Conservation (phyloP, 2,113 vertebrate genomes). For the Ctenodactylus gundi region DNA sequence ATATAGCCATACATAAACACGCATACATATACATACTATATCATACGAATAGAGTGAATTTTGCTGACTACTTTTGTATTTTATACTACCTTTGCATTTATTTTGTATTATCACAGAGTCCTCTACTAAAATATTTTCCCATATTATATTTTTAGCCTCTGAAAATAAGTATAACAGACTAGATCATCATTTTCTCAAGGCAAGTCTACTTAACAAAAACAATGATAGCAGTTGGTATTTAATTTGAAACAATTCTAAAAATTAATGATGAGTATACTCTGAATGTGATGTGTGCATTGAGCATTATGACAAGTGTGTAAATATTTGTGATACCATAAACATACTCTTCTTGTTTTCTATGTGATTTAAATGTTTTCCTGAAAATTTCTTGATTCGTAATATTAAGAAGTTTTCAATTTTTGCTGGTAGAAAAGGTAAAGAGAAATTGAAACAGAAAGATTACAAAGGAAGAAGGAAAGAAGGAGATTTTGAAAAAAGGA, state of each 20-base stretch:
- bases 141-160: background rate
- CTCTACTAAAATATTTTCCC: background rate
- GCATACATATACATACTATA: background rate
- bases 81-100: background rate
- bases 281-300: background rate
- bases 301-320: background rate
- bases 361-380: background rate
- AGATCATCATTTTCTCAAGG: background rate
- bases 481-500: background rate
- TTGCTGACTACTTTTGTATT: background rate
- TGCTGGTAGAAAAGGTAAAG: background rate
- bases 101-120: background rate
- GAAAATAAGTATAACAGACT: background rate
- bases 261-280: background rate
- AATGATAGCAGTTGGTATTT: background rate
- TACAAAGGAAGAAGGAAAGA: background rate
- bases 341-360: background rate
- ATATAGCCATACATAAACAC: background rate
- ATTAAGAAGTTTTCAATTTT: background rate
- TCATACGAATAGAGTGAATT: background rate
- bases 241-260: background rate
- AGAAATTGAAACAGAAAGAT: background rate
- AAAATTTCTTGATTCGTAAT: background rate
- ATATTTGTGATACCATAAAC: background rate
- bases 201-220: background rate